Evolutionary conservation across 1,140 invertebrate genomes (phyloP), one percentile per base, ranked within the genome.

Genomic region (Drosophila biarmipes): DNA sequence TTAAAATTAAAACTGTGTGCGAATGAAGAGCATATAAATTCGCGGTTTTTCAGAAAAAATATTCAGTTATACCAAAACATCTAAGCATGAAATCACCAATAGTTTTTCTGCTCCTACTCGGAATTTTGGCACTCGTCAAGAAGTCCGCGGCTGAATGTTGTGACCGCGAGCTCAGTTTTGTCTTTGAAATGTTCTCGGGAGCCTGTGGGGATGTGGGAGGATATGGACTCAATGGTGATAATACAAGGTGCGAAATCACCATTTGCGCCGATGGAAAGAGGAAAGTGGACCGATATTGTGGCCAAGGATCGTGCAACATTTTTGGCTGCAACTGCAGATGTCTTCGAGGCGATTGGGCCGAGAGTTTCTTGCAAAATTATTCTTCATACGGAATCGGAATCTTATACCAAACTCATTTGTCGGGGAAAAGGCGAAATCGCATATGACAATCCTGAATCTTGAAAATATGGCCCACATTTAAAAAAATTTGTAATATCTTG

Each of bases 311-410:
- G 14, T 64, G 62, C 62, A 61, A 64, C 21, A 8, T 46, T 1
- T 46, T 64, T 11, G 62, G 62, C 0, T 64, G 62, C 42, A 0
- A 46, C 8, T 64, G 62, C 14, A 56, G 62, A 17, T 64, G 62
- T 24, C 17, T 4, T 0, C 0, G 10, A 0, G 58, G 58, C 1
- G 6, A 42, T 6, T 62, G n/a, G 7, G 17, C 4, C 0, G 1
- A 24, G 14, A 31, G 7, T 11, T 62, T 62, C 6, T 2, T 34
- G 11, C 6, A 1, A 1, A 35, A 14, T 21, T 31, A 57, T 2
- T 4, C 4, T 1, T 0, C 4, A 0, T 31, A 43, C 17, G 40
- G 40, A 4, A 43, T 43, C 0, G 35, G 11, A 6, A 29, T 29
- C 27, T n/a, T n/a, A n/a, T n/a, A n/a, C n/a, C n/a, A n/a, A n/a